These are phyloP conservation scores for Spinibarbus caldwelli DNA, from an alignment of 2,797 vertebrate species.

Conservation along the genomic window DNA sequence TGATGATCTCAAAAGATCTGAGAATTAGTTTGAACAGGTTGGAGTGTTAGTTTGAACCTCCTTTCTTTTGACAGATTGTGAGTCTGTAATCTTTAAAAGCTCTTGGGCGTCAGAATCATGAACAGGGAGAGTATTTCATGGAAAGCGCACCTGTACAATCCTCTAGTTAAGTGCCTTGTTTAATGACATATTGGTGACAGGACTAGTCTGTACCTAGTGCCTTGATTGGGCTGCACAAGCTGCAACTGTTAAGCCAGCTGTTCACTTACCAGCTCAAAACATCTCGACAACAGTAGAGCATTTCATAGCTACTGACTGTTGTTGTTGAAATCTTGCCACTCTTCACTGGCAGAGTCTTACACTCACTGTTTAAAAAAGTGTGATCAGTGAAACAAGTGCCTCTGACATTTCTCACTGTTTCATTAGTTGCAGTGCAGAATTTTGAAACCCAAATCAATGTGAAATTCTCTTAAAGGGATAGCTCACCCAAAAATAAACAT, in stretches of 20 bases:
- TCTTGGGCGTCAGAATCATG: neutral
- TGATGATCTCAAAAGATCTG: constrained; percentile 7
- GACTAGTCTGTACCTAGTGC: constrained; percentile 4
- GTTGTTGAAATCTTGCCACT: constrained; percentile 10
- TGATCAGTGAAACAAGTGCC: constrained; percentile 14
- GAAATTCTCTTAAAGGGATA: neutral
- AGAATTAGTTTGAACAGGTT: constrained; percentile 61
- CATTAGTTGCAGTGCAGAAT: neutral
- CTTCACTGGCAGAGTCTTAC: neutral
- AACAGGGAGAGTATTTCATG: constrained; percentile 3
- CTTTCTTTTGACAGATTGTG: constrained; percentile 21
- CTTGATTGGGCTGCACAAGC: constrained; percentile 22
- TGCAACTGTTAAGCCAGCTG: constrained; percentile 39
- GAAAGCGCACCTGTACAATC: neutral
- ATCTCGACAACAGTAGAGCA: constrained; percentile 30
- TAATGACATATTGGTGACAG: constrained; percentile 23
- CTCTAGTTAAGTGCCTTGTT: constrained; percentile 4
- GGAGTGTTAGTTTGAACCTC: constrained; percentile 56
- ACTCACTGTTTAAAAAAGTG: constrained; percentile 11
- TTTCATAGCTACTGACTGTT: constrained; percentile 24
- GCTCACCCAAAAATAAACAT: neutral
- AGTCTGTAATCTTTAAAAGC: neutral
- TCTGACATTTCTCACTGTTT: constrained; percentile 25
- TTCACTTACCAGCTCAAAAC: constrained; percentile 6
- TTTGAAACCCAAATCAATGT: constrained; percentile 27